A percentile compares a stretch with the other conserved stretches of the same genome.
phyloP scores from a whole-genome alignment of 2,797 vertebrate species.

The Hyperoplus lanceolatus region DNA sequence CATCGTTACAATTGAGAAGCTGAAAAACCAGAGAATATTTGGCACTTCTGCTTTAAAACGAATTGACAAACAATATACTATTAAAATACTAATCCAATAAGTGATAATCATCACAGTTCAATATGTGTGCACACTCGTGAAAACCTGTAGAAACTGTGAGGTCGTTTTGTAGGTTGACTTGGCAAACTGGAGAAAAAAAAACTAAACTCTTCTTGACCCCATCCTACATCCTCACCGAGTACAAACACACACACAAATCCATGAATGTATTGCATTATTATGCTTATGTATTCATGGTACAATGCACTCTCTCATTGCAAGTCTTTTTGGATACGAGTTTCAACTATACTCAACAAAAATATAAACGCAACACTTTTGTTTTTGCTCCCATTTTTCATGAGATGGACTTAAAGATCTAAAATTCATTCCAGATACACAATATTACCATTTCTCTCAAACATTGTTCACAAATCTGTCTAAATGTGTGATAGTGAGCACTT shows the following conservation, averaged over 20 bases:
- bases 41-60: not conserved
- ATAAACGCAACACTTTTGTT: too few species aligned
- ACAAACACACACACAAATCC: constrained; percentile 19
- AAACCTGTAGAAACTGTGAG: not conserved
- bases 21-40: not conserved
- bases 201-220: not conserved
- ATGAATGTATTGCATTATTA: not conserved
- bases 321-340: too few species aligned
- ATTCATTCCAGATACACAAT: too few species aligned
- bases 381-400: too few species aligned
- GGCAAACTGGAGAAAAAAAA: constrained; percentile 15
- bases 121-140: not conserved
- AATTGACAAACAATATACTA: not conserved
- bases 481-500: too few species aligned
- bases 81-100: not conserved
- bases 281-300: too few species aligned
- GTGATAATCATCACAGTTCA: not conserved
- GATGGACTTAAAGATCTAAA: too few species aligned
- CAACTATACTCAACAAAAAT: too few species aligned
- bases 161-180: too few species aligned
- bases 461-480: too few species aligned
- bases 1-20: not conserved
- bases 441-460: too few species aligned
- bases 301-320: too few species aligned
- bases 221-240: constrained; percentile 8